phyloP scores from a whole-genome alignment of 2,888 invertebrate genomes.

The Rhingia rostrata region DNA sequence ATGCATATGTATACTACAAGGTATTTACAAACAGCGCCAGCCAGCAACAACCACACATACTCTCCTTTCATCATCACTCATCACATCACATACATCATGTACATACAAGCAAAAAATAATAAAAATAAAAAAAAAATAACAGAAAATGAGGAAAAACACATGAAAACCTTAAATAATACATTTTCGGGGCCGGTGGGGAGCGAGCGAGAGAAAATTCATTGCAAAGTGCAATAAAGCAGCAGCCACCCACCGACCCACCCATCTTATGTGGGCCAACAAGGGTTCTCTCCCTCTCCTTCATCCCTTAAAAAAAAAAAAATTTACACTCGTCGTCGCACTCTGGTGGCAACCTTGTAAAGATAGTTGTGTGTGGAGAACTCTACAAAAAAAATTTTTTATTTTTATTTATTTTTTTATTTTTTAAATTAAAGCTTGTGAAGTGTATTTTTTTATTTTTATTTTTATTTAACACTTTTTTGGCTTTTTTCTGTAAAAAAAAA shows the following conservation, averaged over 20 bases:
- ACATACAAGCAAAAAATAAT: slow-evolving; percentile 6
- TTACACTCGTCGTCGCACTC: slow-evolving; percentile 54
- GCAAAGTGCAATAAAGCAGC: slow-evolving; percentile 55
- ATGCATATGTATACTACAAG: slow-evolving; percentile 83
- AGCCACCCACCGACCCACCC: slow-evolving; percentile 50
- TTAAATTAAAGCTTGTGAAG: slow-evolving; percentile 72
- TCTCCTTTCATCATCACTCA: slow-evolving; percentile 19
- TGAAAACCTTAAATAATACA: slow-evolving; percentile 60
- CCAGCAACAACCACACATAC: slow-evolving; percentile 61
- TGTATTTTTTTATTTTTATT: slow-evolving; percentile 58
- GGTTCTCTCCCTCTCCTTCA: slow-evolving; percentile 41
- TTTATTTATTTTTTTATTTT: slow-evolving; percentile 52
- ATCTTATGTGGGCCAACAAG: slow-evolving; percentile 73
- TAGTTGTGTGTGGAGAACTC: slow-evolving; percentile 61
- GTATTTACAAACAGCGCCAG: slow-evolving; percentile 76
- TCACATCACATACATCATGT: slow-evolving; percentile 48
- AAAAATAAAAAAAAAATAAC: slow-evolving; percentile 10
- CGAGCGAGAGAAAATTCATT: slow-evolving; percentile 30
- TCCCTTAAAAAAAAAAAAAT: slow-evolving; percentile 15
- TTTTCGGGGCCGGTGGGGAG: slow-evolving; percentile 64
- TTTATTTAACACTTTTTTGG: slow-evolving; percentile 66
- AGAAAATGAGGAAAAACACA: slow-evolving; percentile 12
- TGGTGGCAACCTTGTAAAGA: slow-evolving; percentile 70
- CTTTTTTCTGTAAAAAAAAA: slow-evolving; percentile 57
- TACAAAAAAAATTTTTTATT: slow-evolving; percentile 45